Evolutionary conservation across 2,797 vertebrate species (phyloP).

Genomic region (Sebastes goodei): DNA sequence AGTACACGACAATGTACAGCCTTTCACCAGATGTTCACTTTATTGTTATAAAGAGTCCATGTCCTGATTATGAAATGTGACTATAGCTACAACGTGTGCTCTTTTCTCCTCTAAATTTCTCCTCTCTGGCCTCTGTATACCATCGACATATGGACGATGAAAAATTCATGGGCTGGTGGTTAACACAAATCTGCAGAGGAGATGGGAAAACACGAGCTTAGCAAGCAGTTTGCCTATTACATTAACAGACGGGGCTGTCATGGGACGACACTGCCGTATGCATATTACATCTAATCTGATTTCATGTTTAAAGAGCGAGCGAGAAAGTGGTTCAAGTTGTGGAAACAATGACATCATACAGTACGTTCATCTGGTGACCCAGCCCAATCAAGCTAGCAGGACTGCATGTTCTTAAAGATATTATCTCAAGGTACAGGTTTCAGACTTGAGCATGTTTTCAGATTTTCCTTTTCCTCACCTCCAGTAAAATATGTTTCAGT

Average conservation of each 20-base stretch:
- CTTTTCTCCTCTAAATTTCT: constrained; percentile 70
- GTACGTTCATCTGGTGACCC: constrained; percentile 54
- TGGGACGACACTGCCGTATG: constrained; percentile 64
- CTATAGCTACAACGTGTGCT: constrained; percentile 47
- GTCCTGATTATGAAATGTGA: constrained; percentile 60
- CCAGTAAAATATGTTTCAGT: background rate
- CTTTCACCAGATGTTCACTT: constrained; percentile 46
- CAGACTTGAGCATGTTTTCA: constrained; percentile 11
- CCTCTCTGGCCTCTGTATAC: constrained; percentile 59
- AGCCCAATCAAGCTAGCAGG: constrained; percentile 53
- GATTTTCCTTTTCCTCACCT: background rate
- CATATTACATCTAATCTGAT: constrained; percentile 78
- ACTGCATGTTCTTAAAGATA: constrained; percentile 46
- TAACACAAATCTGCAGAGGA: constrained; percentile 76
- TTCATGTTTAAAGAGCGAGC: constrained; percentile 71
- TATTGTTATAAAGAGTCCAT: constrained; percentile 25
- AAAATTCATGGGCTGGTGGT: constrained; percentile 76
- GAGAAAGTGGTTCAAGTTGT: constrained; percentile 75
- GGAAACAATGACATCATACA: constrained; percentile 78
- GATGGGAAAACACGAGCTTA: constrained; percentile 74
- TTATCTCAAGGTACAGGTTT: constrained; percentile 37
- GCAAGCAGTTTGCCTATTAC: constrained; percentile 76
- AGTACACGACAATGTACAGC: background rate
- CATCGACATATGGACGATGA: constrained; percentile 76
- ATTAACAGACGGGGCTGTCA: constrained; percentile 72